A percentile compares a stretch with the other conserved stretches of the same genome.
phyloP scores from a whole-genome alignment of 2,113 vertebrate genomes.

The Riparia riparia region DNA sequence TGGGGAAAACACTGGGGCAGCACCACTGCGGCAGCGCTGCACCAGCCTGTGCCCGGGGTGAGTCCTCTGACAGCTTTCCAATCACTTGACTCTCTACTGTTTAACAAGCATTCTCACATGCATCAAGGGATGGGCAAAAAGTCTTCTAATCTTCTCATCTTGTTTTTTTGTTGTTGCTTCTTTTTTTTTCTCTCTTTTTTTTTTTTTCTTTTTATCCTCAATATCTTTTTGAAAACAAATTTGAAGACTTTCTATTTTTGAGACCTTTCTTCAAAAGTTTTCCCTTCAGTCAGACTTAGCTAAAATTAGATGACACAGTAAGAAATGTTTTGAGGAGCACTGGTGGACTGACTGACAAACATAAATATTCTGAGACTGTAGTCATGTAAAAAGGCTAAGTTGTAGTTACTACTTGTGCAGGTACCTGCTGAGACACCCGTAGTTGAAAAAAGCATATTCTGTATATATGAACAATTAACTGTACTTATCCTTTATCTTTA shows the following conservation, averaged over 20 bases:
- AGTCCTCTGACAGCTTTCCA: neutral
- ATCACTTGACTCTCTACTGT: rapidly evolving
- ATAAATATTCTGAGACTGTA: neutral
- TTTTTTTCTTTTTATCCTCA: rapidly evolving
- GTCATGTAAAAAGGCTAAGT: neutral
- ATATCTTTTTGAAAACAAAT: neutral
- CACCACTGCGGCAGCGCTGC: rapidly evolving
- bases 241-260: neutral
- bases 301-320: neutral
- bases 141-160: neutral
- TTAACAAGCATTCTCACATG: neutral
- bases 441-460: neutral
- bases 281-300: neutral
- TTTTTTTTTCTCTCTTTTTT: neutral
- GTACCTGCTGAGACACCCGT: neutral
- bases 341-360: neutral
- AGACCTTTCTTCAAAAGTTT: neutral
- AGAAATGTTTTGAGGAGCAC: neutral
- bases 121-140: neutral
- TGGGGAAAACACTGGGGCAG: rapidly evolving
- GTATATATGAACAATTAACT: neutral
- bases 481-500: neutral
- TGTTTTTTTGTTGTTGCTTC: rapidly evolving
- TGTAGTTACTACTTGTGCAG: neutral
- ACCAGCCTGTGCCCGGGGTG: neutral